Base-by-base conservation (phyloP, 2,888 invertebrate genomes). In the Chydorus sphaericus region DNA sequence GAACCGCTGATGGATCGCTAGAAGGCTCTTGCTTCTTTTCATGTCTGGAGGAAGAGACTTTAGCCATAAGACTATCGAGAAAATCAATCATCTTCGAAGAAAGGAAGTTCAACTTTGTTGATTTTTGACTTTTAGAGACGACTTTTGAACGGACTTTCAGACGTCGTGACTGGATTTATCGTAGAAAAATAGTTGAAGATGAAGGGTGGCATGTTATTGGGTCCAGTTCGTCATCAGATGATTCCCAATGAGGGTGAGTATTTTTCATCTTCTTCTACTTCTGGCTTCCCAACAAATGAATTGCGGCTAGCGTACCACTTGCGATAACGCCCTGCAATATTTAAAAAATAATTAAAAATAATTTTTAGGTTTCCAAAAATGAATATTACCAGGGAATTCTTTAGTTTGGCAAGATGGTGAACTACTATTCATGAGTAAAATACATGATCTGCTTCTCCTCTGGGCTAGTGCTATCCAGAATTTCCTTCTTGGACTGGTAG, bases 71-170 rank as follows among this genome's bases (percentile, higher is more conserved):
- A 23, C 44, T 44, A 26, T 23, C 28, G 11, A 44, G 26, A 26
- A 44, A 44, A 10, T 44, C 44, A 10, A n/a, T 44, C 44, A 44
- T 44, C 44, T 10, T 44, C 44, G n/a, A 44, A 44, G 11, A 44
- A 44, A 3, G 44, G 44, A 14, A 44, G 11, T 23, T 44, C 44
- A 8, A 44, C 44, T 44, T 44, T 44, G 23, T 44, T 44, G 44
- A 44, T 44, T 44, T 44, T n/a, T 44, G 1, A 44, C 44, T 44
- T 44, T 44, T 23, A n/a, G 44, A 44, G 18, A 44, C 11, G n/a
- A 44, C 11, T n/a, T 26, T 44, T 26, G 44, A 26, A 28, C 28
- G 23, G 11, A 44, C n/a, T n/a, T n/a, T n/a, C n/a, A n/a, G n/a
- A n/a, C n/a, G n/a, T n/a, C n/a, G n/a, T n/a, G n/a, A n/a, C n/a